A percentile compares a stretch with the other conserved stretches of the same genome.
These are phyloP conservation scores for Magallana angulata DNA, from an alignment of 1,140 invertebrate species.

Conservation along the genomic window DNA sequence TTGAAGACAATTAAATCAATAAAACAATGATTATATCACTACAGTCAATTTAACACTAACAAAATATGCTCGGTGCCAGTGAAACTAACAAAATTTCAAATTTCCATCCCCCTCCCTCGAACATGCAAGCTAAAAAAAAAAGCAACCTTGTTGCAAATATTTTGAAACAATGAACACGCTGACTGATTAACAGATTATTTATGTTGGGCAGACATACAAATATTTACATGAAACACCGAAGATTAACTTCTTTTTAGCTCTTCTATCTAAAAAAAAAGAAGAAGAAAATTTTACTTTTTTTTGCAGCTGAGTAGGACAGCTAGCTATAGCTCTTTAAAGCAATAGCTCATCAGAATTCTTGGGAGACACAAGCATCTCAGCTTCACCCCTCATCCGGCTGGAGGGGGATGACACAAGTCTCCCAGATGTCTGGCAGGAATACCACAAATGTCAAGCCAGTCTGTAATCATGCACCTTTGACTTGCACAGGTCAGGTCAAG, in stretches of 20 bases:
- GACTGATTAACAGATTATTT: not conserved
- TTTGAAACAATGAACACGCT: not conserved
- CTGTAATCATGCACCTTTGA: not conserved
- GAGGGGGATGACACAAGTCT: not conserved
- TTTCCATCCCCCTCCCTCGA: not conserved
- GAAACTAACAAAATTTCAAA: not conserved
- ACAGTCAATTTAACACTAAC: too few species aligned
- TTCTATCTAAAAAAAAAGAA: too few species aligned
- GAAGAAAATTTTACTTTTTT: too few species aligned
- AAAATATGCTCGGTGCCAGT: too few species aligned
- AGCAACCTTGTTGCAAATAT: constrained; percentile 3
- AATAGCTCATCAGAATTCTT: not conserved
- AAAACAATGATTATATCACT: too few species aligned
- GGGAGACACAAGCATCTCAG: not conserved
- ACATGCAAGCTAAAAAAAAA: not conserved
- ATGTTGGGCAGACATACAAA: not conserved
- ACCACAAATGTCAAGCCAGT: not conserved
- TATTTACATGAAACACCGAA: not conserved
- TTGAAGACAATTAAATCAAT: too few species aligned
- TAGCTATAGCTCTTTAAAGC: too few species aligned
- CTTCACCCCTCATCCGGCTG: not conserved
- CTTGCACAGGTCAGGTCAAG: not conserved
- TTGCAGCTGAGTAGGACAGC: too few species aligned
- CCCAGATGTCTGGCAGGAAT: constrained; percentile 18
- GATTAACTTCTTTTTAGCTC: not conserved